Conservation (phyloP, 2,797 vertebrate genomes). For the Sebastes flavidus region DNA sequence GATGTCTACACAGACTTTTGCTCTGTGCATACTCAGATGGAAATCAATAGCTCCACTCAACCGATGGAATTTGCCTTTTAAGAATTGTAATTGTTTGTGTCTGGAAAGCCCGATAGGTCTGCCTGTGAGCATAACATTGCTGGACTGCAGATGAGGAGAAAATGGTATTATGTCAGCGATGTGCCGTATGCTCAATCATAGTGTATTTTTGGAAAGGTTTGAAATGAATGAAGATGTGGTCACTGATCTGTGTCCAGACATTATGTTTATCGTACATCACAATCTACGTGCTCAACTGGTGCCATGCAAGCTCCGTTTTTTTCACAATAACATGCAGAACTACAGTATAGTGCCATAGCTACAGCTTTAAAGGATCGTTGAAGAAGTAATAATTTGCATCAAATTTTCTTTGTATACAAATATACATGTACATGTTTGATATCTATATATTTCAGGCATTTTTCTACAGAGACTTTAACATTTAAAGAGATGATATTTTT, state of each 20-base stretch:
- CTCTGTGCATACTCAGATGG: constrained; percentile 64
- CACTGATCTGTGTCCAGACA: constrained; percentile 60
- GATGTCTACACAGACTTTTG: constrained; percentile 59
- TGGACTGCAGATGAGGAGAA: constrained; percentile 56
- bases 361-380: constrained; percentile 73
- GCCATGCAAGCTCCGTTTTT: constrained; percentile 51
- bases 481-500: constrained; percentile 86
- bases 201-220: constrained; percentile 42
- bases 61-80: constrained; percentile 68
- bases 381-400: constrained; percentile 80
- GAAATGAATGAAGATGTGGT: constrained; percentile 47
- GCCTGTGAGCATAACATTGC: constrained; percentile 42
- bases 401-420: constrained; percentile 80
- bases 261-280: constrained; percentile 45
- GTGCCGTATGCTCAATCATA: constrained; percentile 45
- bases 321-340: constrained; percentile 43
- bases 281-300: constrained; percentile 44
- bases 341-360: constrained; percentile 45
- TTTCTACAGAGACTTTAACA: constrained; percentile 86
- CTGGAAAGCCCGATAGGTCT: constrained; percentile 37
- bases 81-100: constrained; percentile 65
- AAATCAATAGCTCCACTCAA: constrained; percentile 71
- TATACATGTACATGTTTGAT: constrained; percentile 76
- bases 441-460: constrained; percentile 82
- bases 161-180: constrained; percentile 35